A percentile compares a stretch with the other conserved stretches of the same genome.
Evolutionary conservation across 2,888 invertebrate species (phyloP).

Genomic region (Trissoscelio sp.): DNA sequence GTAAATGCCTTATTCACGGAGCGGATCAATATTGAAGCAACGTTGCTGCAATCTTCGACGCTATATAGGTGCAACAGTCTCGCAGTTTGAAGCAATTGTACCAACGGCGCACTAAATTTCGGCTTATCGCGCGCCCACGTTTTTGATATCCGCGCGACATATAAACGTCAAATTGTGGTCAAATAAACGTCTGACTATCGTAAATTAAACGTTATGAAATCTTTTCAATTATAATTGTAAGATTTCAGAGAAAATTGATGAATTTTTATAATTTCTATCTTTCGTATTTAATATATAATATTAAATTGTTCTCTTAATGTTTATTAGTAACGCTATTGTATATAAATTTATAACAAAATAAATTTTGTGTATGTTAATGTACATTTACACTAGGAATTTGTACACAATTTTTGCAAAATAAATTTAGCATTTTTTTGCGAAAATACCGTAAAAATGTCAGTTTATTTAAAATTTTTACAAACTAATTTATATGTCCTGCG

Average conservation of each 20-base stretch:
- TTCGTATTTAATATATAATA: too few relatives aligned
- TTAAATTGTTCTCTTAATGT: too few relatives aligned
- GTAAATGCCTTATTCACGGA: conserved; percentile 44
- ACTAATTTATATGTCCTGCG: too few relatives aligned
- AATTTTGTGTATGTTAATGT: too few relatives aligned
- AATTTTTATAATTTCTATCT: too few relatives aligned
- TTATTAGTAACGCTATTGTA: too few relatives aligned
- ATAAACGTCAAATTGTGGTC: conserved; percentile 38
- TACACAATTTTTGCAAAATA: too few relatives aligned
- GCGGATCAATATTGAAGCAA: conserved; percentile 54
- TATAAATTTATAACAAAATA: too few relatives aligned
- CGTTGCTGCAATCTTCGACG: conserved; percentile 50
- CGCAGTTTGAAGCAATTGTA: conserved; percentile 46
- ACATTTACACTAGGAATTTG: too few relatives aligned
- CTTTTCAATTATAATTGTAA: not conserved
- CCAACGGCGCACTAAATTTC: conserved; percentile 41
- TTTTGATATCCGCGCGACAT: conserved; percentile 23
- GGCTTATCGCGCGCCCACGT: conserved; percentile 14
- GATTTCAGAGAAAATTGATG: not conserved
- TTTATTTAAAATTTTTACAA: too few relatives aligned
- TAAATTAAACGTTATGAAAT: not conserved
- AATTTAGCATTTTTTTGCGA: too few relatives aligned
- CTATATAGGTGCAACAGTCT: conserved; percentile 40
- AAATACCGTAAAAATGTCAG: too few relatives aligned
- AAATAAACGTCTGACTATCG: conserved; percentile 20